Conservation (phyloP, 2,888 invertebrate species). For the Mesoligia furuncula region DNA sequence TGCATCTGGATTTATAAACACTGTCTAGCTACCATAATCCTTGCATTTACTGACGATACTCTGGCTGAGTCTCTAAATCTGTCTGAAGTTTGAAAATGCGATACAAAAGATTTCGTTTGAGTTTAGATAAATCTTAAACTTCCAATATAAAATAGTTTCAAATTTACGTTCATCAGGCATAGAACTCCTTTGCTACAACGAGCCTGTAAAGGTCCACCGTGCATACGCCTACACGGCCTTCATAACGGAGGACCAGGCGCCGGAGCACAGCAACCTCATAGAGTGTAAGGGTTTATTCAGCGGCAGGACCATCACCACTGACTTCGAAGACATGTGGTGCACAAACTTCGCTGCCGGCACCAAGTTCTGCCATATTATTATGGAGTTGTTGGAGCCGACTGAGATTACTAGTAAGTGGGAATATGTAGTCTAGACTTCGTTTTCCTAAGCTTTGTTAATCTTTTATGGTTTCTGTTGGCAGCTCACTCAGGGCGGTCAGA, state of each 20-base stretch:
- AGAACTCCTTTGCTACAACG: slow-evolving; percentile 82
- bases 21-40: neutral
- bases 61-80: neutral
- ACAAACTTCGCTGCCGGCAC: slow-evolving; percentile 80
- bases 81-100: too few relatives aligned
- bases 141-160: neutral
- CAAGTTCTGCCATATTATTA: slow-evolving; percentile 82
- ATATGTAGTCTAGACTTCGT: neutral
- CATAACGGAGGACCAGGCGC: slow-evolving; percentile 74
- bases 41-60: neutral
- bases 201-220: slow-evolving; percentile 75
- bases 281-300: slow-evolving; percentile 91
- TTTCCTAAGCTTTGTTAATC: neutral
- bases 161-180: slow-evolving; percentile 81
- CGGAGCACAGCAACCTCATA: slow-evolving; percentile 70
- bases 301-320: slow-evolving; percentile 92
- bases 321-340: slow-evolving; percentile 93
- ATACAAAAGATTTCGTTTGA: neutral
- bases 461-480: neutral
- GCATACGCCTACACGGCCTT: slow-evolving; percentile 81
- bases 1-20: neutral
- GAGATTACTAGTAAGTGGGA: slow-evolving; percentile 82
- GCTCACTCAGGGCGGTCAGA: neutral
- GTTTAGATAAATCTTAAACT: neutral
- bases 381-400: slow-evolving; percentile 80